A percentile compares a stretch with the other conserved stretches of the same genome.
These are phyloP conservation scores for Threskiornis aethiopicus DNA, from an alignment of 2,797 vertebrate genomes.

Conservation along the genomic window DNA sequence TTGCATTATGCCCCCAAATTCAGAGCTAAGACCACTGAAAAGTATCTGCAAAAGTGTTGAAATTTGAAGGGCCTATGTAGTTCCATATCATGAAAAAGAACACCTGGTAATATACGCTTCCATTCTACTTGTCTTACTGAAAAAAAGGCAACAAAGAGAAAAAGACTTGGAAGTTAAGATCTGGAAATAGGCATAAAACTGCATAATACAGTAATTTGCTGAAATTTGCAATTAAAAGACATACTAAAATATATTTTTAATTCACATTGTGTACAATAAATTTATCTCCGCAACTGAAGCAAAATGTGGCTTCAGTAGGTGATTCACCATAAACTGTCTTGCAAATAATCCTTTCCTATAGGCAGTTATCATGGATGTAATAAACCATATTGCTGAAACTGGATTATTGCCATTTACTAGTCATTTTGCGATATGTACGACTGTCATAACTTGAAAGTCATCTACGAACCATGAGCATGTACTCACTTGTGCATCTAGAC, in stretches of 20 bases:
- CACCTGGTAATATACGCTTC: neutral
- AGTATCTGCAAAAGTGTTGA: neutral
- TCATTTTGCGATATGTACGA: neutral
- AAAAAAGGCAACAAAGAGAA: neutral
- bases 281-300: neutral
- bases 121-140: neutral
- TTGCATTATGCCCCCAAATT: neutral
- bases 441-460: neutral
- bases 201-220: neutral
- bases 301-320: neutral
- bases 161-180: neutral
- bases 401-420: neutral
- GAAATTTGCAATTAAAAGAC: neutral
- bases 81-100: neutral
- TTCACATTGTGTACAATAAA: neutral
- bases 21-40: neutral
- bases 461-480: neutral
- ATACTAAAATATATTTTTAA: neutral
- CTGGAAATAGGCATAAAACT: neutral
- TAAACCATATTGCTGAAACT: neutral
- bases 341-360: neutral
- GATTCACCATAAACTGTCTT: neutral
- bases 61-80: neutral
- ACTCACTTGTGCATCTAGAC: neutral
- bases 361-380: neutral